Conservation (phyloP, 2,797 vertebrate species). For the Melanogrammus aeglefinus region DNA sequence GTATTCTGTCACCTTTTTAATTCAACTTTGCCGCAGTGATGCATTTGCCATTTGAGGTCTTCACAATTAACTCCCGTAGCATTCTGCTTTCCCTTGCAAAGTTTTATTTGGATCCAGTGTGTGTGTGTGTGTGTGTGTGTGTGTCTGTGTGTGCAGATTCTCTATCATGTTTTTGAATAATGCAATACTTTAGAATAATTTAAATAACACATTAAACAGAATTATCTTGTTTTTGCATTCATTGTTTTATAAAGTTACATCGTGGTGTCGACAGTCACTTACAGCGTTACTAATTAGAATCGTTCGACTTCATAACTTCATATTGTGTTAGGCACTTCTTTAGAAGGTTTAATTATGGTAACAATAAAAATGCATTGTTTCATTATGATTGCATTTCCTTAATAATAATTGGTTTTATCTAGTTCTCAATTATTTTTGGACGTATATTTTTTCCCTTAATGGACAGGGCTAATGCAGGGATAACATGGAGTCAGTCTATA, state of each 20-base stretch:
- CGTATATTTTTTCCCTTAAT: background rate
- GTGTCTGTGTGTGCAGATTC: background rate
- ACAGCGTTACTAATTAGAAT: background rate
- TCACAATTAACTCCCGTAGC: background rate
- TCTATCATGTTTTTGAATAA: background rate
- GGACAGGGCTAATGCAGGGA: too few species aligned
- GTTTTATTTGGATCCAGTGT: background rate
- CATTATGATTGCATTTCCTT: background rate
- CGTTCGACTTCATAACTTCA: background rate
- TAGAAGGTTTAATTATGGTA: background rate
- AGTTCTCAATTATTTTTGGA: too few species aligned
- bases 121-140: too few species aligned
- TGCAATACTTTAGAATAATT: background rate
- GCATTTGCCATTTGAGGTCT: background rate
- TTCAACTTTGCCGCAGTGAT: background rate
- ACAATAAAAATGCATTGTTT: background rate
- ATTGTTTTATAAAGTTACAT: background rate
- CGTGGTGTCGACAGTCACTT: background rate
- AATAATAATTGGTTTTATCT: background rate
- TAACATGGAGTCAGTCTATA: too few species aligned
- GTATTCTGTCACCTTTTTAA: background rate
- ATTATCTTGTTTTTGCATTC: background rate
- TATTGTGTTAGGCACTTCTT: background rate
- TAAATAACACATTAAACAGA: background rate
- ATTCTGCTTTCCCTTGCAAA: background rate